Conservation (phyloP, 1,140 invertebrate species). For the Cydia strobilella region DNA sequence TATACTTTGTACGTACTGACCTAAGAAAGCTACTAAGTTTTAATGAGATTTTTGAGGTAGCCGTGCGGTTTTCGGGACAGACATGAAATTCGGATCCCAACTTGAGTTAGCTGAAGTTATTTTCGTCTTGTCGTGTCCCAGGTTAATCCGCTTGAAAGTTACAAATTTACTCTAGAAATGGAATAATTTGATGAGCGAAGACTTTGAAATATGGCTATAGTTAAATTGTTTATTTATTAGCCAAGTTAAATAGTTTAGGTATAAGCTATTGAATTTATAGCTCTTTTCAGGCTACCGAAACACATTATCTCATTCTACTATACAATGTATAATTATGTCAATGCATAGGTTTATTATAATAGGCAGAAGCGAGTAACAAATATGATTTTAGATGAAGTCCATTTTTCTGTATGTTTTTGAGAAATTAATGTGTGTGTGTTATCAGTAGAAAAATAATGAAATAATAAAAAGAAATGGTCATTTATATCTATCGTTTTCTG, state of each 20-base stretch:
- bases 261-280: not conserved
- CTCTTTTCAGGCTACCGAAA: not conserved
- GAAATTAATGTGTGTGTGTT: too few species aligned
- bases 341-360: too few species aligned
- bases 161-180: constrained; percentile 40
- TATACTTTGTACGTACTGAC: not conserved
- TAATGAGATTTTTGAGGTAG: constrained; percentile 55
- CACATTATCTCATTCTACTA: too few species aligned
- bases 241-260: not conserved
- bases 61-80: constrained; percentile 37
- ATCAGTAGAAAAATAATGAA: too few species aligned
- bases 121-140: constrained; percentile 46
- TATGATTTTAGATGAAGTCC: too few species aligned
- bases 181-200: constrained; percentile 33
- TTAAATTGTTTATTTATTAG: constrained; percentile 36
- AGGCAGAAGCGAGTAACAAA: too few species aligned
- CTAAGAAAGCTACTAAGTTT: constrained; percentile 43
- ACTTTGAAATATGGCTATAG: constrained; percentile 25
- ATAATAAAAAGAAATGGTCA: not conserved
- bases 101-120: constrained; percentile 56
- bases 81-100: constrained; percentile 50
- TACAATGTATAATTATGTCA: too few species aligned
- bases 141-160: constrained; percentile 46
- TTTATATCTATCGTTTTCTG: too few species aligned
- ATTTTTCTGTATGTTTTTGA: too few species aligned